A percentile compares a stretch with the other conserved stretches of the same genome.
phyloP scores from a whole-genome alignment of 2,888 invertebrate genomes.

The Clitarchus hookeri region DNA sequence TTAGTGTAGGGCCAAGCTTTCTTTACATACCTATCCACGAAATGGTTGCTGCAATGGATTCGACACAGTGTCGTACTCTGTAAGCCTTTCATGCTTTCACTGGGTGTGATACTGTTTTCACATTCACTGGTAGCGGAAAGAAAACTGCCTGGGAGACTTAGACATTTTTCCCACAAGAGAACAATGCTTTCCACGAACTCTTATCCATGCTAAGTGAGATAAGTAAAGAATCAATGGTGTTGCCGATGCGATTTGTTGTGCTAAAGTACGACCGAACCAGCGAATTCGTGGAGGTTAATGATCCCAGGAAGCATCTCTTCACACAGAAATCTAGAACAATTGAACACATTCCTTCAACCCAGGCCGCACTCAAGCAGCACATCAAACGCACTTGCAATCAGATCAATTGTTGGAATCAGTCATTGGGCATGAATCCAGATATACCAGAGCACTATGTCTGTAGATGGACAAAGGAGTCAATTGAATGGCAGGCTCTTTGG shows the following conservation, averaged over 20 bases:
- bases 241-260: constrained; percentile 23
- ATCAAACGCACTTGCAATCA: neutral
- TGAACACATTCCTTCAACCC: constrained; percentile 25
- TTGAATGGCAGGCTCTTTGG: constrained; percentile 18
- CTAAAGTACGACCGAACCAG: constrained; percentile 21
- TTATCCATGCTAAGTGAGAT: neutral
- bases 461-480: constrained; percentile 18
- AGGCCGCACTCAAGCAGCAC: constrained; percentile 25
- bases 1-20: neutral
- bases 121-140: constrained; percentile 25
- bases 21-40: neutral
- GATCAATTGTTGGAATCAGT: neutral
- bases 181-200: constrained; percentile 3
- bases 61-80: neutral
- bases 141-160: neutral
- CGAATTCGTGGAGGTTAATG: constrained; percentile 23
- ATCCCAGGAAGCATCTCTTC: constrained; percentile 27
- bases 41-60: neutral
- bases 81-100: constrained; percentile 18
- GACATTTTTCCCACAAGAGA: neutral
- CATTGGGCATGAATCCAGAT: neutral
- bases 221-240: neutral
- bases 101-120: constrained; percentile 28
- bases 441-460: neutral
- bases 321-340: constrained; percentile 19